These are phyloP conservation scores for Etheostoma cragini DNA, from an alignment of 2,113 vertebrate species.

Conservation along the genomic window DNA sequence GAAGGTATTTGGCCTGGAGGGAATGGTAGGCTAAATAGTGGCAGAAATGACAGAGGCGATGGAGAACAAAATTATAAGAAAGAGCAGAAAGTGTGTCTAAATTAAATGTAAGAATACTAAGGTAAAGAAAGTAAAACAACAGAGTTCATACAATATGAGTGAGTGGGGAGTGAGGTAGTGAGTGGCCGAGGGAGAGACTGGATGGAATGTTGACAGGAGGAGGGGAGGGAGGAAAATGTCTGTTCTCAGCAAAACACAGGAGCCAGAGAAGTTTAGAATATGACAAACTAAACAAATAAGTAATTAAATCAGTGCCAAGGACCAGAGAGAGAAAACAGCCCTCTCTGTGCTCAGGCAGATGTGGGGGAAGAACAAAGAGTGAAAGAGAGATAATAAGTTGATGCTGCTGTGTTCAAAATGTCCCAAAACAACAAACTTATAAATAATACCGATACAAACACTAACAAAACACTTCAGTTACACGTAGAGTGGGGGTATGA, in stretches of 20 bases:
- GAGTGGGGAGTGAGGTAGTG: constrained; percentile 25
- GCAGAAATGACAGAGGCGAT: constrained; percentile 39
- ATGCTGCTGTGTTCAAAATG: constrained; percentile 25
- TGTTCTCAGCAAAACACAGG: constrained; percentile 65
- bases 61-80: constrained; percentile 39
- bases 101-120: constrained; percentile 19
- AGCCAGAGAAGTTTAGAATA: constrained; percentile 70
- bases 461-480: background rate
- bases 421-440: background rate
- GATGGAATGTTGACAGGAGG: constrained; percentile 72
- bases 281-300: constrained; percentile 78
- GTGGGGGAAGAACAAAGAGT: constrained; percentile 44
- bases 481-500: background rate
- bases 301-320: constrained; percentile 76
- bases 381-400: background rate
- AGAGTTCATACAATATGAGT: constrained; percentile 41
- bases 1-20: constrained; percentile 55
- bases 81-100: constrained; percentile 24
- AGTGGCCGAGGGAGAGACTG: constrained; percentile 43
- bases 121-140: constrained; percentile 33
- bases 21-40: constrained; percentile 38
- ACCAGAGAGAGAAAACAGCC: constrained; percentile 62
- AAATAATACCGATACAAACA: too few species aligned
- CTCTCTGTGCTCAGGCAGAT: constrained; percentile 55
- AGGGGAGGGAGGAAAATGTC: constrained; percentile 63